Evolutionary conservation across 2,888 invertebrate species (phyloP).

Genomic region (Salpingus planirostris): DNA sequence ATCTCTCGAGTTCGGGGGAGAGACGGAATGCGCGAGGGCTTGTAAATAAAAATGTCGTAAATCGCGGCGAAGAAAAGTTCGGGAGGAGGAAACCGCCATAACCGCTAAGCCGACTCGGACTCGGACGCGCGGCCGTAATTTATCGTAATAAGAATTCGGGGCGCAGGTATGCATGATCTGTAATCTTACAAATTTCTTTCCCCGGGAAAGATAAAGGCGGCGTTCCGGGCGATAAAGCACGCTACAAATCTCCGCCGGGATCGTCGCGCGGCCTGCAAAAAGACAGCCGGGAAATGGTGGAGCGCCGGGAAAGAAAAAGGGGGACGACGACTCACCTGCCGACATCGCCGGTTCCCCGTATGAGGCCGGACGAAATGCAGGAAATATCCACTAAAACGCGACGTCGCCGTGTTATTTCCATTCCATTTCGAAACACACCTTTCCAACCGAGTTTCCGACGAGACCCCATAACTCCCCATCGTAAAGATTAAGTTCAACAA

Average conservation of each 20-base stretch:
- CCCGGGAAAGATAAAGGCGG: constrained; percentile 32
- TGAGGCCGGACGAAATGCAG: no score
- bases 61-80: no score
- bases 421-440: no score
- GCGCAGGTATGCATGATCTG: constrained; percentile 33
- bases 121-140: constrained; percentile 25
- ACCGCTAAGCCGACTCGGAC: constrained; percentile 31
- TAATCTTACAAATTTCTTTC: constrained; percentile 39
- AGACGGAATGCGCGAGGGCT: constrained; percentile 8
- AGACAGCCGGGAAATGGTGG: not conserved
- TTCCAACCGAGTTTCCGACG: no score
- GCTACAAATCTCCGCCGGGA: constrained; percentile 37
- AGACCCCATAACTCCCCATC: no score
- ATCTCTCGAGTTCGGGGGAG: no score
- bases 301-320: constrained; percentile 5
- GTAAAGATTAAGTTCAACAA: no score
- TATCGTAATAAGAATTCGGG: constrained; percentile 34
- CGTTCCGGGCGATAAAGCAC: constrained; percentile 38
- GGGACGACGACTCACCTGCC: constrained; percentile 10
- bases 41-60: constrained; percentile 33
- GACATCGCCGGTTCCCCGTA: no score
- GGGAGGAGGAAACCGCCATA: constrained; percentile 27
- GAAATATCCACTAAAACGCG: no score
- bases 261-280: constrained; percentile 16
- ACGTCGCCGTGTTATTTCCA: no score